Percentiles rank a stretch among this genome's conserved stretches.
Evolutionary conservation across 2,888 invertebrate genomes (phyloP).

Genomic region (Tipula unca): DNA sequence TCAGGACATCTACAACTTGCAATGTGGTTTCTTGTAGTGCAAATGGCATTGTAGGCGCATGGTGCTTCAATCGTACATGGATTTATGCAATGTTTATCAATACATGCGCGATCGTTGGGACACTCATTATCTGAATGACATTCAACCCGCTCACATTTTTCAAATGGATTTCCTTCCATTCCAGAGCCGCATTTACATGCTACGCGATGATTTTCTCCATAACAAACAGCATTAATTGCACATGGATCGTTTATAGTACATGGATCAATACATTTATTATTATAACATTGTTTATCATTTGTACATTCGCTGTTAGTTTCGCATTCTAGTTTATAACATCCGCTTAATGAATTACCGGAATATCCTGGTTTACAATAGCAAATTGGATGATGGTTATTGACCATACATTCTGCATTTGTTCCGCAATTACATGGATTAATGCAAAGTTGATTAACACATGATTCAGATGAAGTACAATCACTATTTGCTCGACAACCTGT

Average conservation of each 20-base stretch:
- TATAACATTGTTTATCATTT: slow-evolving; percentile 72
- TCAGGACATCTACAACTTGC: slow-evolving; percentile 78
- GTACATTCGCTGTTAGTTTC: slow-evolving; percentile 73
- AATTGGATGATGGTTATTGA: slow-evolving; percentile 75
- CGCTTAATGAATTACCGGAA: slow-evolving; percentile 76
- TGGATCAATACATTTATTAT: slow-evolving; percentile 72
- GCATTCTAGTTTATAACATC: slow-evolving; percentile 74
- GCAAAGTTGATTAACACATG: slow-evolving; percentile 73
- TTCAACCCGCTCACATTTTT: slow-evolving; percentile 66
- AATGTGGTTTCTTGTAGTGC: slow-evolving; percentile 69
- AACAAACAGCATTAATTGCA: slow-evolving; percentile 76
- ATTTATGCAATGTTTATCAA: slow-evolving; percentile 63
- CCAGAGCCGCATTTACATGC: slow-evolving; percentile 72
- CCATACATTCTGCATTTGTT: slow-evolving; percentile 69
- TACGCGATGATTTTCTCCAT: slow-evolving; percentile 68
- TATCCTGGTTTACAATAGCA: slow-evolving; percentile 75
- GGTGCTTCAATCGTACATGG: slow-evolving; percentile 64
- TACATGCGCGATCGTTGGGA: slow-evolving; percentile 63
- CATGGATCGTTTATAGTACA: slow-evolving; percentile 74
- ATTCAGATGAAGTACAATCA: slow-evolving; percentile 73
- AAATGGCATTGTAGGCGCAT: slow-evolving; percentile 76
- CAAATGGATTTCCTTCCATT: slow-evolving; percentile 70
- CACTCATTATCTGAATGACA: slow-evolving; percentile 74
- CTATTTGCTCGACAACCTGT: slow-evolving; percentile 70
- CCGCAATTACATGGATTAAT: slow-evolving; percentile 82